Conservation (phyloP, 2,113 vertebrate genomes). For the Nerophis ophidion region DNA sequence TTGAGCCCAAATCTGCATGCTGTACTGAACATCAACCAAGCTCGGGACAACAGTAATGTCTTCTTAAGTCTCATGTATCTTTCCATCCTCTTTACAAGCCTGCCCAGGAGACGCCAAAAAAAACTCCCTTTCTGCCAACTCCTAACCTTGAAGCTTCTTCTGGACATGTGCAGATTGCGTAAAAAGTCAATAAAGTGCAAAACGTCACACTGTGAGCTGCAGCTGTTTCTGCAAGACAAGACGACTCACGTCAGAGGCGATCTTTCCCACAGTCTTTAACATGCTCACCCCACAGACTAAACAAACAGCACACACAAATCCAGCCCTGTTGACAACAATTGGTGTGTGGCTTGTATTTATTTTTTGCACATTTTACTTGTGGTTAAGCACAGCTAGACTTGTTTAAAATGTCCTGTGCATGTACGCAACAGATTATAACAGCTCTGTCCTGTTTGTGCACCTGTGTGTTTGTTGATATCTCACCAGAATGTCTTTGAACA, state of each 20-base stretch:
- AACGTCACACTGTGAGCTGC: conserved; percentile 23
- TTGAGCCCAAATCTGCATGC: too few species aligned
- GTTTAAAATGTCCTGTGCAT: background rate
- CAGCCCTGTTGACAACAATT: conserved; percentile 12
- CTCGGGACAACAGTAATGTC: background rate
- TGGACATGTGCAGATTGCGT: conserved; percentile 10
- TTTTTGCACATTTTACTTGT: conserved; percentile 1
- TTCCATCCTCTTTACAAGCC: background rate
- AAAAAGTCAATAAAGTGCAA: conserved; percentile 37
- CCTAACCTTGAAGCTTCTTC: conserved; percentile 30
- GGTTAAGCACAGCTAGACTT: background rate
- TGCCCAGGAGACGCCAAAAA: background rate
- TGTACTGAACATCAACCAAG: too few species aligned
- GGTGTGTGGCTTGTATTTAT: background rate
- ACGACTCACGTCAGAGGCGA: conserved; percentile 36
- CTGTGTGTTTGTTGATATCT: conserved; percentile 29
- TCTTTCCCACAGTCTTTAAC: conserved; percentile 30
- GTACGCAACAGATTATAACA: conserved; percentile 5
- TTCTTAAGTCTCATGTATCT: background rate
- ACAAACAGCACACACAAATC: conserved; percentile 11
- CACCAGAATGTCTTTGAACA: conserved; percentile 8
- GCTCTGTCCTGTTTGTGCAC: conserved; percentile 40
- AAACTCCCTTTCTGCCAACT: background rate
- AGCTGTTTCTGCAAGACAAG: conserved; percentile 35
- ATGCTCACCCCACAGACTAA: conserved; percentile 6